Evolutionary conservation across 2,113 vertebrate species (phyloP), one percentile per base, ranked within the genome.

Genomic region (Sapajus apella): DNA sequence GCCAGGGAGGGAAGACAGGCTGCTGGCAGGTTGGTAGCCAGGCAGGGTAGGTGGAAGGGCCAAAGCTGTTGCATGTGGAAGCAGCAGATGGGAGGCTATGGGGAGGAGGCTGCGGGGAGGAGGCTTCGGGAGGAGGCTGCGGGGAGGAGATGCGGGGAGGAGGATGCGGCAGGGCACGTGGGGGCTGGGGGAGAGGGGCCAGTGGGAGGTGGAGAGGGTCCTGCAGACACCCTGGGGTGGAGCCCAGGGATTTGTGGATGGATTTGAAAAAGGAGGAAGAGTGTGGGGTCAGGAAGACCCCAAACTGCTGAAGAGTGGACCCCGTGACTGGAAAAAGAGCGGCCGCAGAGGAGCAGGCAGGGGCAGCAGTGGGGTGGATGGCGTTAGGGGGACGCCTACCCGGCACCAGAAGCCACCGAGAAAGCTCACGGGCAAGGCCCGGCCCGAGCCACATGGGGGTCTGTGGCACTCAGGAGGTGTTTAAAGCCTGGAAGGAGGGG

Each of bases 321-420:
- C 25, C 17, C 8, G 1, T 0, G 52, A 3, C 43, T 21, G 47
- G 20, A 70, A 58, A 7, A 1, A 12, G 61, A 25, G 0, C 1
- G 68, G 79, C 27, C 23, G 0, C 0, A 0, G 64, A 10, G 10
- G 16, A 2, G 43, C 3, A 0, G 64, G 17, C 2, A 0, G 30
- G 17, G 13, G 25, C 12, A 3, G 32, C 17, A 0, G 30, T 10
- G 25, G 4, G 14, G 45, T 7, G 2, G 40, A 11, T 3, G 14
- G 13, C 13, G 30, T 52, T 52, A 6, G 20, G 43, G 20, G 0
- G 4, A 8, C 0, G 2, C 23, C 17, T 50, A 3, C 16, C 8
- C 10, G 2, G 35, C 6, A 25, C 40, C 14, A 7, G 10, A 21
- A 30, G 30, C 12, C 2, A 14, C 61, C 0, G 7, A 30, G 56